A percentile compares a stretch with the other conserved stretches of the same genome.
These are phyloP conservation scores for Acrocyrtus sp. DNA, from an alignment of 2,888 invertebrate species.

Conservation along the genomic window DNA sequence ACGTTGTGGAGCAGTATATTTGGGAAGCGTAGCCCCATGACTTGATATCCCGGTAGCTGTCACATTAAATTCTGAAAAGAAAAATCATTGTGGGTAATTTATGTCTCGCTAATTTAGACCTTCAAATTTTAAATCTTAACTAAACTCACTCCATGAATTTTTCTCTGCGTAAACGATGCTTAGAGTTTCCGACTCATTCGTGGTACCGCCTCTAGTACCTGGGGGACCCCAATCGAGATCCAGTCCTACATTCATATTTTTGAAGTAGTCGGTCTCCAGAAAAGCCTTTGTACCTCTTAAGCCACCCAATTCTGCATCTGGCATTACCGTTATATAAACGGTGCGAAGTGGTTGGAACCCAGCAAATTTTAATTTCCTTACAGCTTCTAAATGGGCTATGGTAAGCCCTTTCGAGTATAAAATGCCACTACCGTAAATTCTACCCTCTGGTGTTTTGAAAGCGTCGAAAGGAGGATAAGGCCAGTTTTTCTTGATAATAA, in stretches of 20 bases:
- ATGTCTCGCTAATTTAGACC: not conserved
- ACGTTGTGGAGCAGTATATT: conserved; percentile 86
- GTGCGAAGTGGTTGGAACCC: conserved; percentile 70
- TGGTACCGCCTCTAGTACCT: not conserved
- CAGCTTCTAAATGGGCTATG: conserved; percentile 78
- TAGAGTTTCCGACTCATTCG: too few species aligned
- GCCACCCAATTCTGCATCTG: not conserved
- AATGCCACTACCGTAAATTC: conserved; percentile 88
- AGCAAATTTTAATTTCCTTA: conserved; percentile 67
- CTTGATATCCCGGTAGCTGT: conserved; percentile 85
- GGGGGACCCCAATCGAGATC: conserved; percentile 2
- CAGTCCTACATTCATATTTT: conserved; percentile 1
- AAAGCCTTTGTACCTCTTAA: not conserved
- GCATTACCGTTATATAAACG: conserved; percentile 72
- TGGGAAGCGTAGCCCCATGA: conserved; percentile 84
- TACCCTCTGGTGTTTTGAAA: conserved; percentile 83
- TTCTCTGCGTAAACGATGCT: conserved; percentile 9
- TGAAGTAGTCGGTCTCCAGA: not conserved
- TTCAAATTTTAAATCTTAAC: not conserved
- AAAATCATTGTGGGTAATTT: not conserved
- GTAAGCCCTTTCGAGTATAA: conserved; percentile 85
- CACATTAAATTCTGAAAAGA: conserved; percentile 76
- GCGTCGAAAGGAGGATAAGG: conserved; percentile 88
- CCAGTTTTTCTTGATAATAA: conserved; percentile 96
- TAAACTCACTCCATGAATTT: conserved; percentile 12